A percentile compares a stretch with the other conserved stretches of the same genome.
Evolutionary conservation across 2,888 invertebrate genomes (phyloP).

Genomic region (Agelastica alni): DNA sequence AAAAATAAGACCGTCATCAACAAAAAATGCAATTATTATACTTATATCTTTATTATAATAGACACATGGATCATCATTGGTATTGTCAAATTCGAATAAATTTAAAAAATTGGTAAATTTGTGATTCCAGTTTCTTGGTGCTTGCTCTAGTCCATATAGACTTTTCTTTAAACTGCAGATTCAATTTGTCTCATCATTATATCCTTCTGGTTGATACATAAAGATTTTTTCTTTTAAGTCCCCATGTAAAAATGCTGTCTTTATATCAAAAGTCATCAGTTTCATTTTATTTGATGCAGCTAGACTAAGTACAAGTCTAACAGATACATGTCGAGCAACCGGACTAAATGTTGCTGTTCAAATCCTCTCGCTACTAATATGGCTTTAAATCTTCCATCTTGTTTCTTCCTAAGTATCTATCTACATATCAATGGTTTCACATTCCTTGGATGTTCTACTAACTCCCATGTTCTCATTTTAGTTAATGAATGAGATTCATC

Average conservation of each 20-base stretch:
- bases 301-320: slow-evolving; percentile 33
- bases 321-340: neutral
- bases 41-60: no score
- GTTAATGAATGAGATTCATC: slow-evolving; percentile 29
- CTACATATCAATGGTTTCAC: no score
- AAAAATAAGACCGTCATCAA: neutral
- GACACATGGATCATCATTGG: no score
- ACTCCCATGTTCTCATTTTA: slow-evolving; percentile 38
- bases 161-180: slow-evolving; percentile 15
- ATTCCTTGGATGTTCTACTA: slow-evolving; percentile 34
- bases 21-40: neutral
- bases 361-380: slow-evolving; percentile 40
- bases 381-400: slow-evolving; percentile 37
- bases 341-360: slow-evolving; percentile 38
- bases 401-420: slow-evolving; percentile 38
- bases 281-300: slow-evolving; percentile 35
- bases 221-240: no score
- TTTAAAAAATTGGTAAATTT: no score
- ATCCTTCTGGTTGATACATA: slow-evolving; percentile 34
- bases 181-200: slow-evolving; percentile 11
- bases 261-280: slow-evolving; percentile 39
- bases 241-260: slow-evolving; percentile 40
- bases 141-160: slow-evolving; percentile 38
- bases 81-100: no score
- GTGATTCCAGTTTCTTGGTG: no score